Conservation (phyloP, 1,140 invertebrate species). For the Myzus persicae region DNA sequence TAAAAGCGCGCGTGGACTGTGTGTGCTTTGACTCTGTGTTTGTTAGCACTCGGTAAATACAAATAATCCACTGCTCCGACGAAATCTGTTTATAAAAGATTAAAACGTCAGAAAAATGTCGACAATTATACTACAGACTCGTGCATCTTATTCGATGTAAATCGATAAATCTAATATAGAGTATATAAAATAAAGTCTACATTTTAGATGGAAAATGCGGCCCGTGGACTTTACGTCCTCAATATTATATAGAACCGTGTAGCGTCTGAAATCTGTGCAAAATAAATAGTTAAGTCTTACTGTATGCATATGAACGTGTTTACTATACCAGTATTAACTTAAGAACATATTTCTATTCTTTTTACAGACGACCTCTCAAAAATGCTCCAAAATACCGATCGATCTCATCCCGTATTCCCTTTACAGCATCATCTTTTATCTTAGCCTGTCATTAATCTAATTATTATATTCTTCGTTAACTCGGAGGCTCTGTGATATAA, state of each 20-base stretch:
- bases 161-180: not conserved
- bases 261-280: not conserved
- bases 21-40: not conserved
- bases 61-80: not conserved
- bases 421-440: too few relatives aligned
- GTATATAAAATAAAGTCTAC: not conserved
- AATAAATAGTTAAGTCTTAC: not conserved
- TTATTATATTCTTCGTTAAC: slow-evolving; percentile 1
- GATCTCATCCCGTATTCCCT: not conserved
- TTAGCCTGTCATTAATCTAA: not conserved
- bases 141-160: not conserved
- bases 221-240: not conserved
- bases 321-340: not conserved
- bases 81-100: not conserved
- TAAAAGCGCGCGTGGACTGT: not conserved
- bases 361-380: not conserved
- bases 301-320: not conserved
- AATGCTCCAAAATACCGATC: not conserved
- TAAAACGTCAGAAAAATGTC: not conserved
- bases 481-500: not conserved
- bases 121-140: not conserved
- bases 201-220: not conserved
- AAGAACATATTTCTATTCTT: not conserved
- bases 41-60: not conserved
- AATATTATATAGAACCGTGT: not conserved